These are phyloP conservation scores for Melanotaenia pygmaea DNA, from an alignment of 2,797 vertebrate species.

Conservation along the genomic window DNA sequence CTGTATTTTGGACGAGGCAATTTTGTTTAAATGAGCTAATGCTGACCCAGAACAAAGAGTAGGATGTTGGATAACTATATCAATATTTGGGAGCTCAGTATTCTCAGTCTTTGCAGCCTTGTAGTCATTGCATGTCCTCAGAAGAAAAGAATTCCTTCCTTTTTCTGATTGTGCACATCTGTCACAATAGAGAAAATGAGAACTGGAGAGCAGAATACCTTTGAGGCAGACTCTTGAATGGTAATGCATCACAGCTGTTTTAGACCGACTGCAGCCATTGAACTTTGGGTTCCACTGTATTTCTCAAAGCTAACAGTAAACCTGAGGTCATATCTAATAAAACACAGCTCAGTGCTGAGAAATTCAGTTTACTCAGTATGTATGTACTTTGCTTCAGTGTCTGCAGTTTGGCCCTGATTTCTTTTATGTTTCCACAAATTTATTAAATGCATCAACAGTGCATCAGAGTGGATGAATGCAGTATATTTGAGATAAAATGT, in stretches of 20 bases:
- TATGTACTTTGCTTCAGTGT: constrained; percentile 19
- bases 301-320: constrained; percentile 40
- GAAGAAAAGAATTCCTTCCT: constrained; percentile 67
- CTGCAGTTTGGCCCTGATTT: neutral
- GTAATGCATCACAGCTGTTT: constrained; percentile 81
- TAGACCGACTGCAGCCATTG: constrained; percentile 45
- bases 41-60: neutral
- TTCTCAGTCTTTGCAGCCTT: constrained; percentile 29
- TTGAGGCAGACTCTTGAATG: constrained; percentile 48
- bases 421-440: neutral
- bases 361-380: neutral
- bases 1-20: neutral
- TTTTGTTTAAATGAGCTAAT: neutral
- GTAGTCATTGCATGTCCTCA: constrained; percentile 53
- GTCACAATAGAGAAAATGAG: constrained; percentile 69
- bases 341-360: neutral
- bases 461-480: neutral
- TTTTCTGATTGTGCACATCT: constrained; percentile 74
- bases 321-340: constrained; percentile 41
- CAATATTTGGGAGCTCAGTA: constrained; percentile 38
- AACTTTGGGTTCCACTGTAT: constrained; percentile 61
- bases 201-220: constrained; percentile 70
- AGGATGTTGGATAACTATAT: constrained; percentile 32
- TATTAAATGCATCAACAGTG: neutral
- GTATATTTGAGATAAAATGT: neutral